Evolutionary conservation across 2,888 invertebrate species (phyloP).

Genomic region (Argyresthia goedartella): DNA sequence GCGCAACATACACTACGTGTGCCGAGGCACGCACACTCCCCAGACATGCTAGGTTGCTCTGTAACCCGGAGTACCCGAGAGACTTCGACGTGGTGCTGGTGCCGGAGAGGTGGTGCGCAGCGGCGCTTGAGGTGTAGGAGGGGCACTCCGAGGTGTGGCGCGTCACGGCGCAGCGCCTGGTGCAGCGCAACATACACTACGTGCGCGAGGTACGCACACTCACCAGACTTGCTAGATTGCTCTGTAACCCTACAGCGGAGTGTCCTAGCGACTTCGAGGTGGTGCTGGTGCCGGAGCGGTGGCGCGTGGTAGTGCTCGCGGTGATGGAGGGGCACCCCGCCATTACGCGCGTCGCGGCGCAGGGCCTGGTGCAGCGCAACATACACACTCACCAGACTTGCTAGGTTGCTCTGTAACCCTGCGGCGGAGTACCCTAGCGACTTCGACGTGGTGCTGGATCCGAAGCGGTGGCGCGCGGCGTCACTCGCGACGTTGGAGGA

Average conservation of each 20-base stretch:
- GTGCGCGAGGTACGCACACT: constrained; percentile 51
- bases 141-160: constrained; percentile 82
- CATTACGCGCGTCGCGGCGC: not conserved
- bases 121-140: constrained; percentile 73
- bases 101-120: constrained; percentile 68
- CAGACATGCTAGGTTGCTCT: not conserved
- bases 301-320: too few species aligned
- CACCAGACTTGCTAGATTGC: not conserved
- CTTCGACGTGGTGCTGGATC: constrained; percentile 87
- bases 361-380: not conserved
- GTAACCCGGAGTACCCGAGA: constrained; percentile 88
- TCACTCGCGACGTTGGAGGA: constrained; percentile 75
- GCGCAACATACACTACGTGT: constrained; percentile 78
- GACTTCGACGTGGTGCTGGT: constrained; percentile 92
- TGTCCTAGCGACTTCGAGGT: not conserved
- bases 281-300: not conserved
- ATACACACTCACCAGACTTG: too few species aligned
- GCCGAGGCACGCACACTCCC: constrained; percentile 38
- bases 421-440: constrained; percentile 92
- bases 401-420: too few species aligned
- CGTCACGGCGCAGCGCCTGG: constrained; percentile 83
- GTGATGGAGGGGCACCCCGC: not conserved
- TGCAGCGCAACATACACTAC: constrained; percentile 81
- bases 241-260: not conserved
- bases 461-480: constrained; percentile 65